Evolutionary conservation across 2,888 invertebrate genomes (phyloP).

Genomic region (Volucella inflata): DNA sequence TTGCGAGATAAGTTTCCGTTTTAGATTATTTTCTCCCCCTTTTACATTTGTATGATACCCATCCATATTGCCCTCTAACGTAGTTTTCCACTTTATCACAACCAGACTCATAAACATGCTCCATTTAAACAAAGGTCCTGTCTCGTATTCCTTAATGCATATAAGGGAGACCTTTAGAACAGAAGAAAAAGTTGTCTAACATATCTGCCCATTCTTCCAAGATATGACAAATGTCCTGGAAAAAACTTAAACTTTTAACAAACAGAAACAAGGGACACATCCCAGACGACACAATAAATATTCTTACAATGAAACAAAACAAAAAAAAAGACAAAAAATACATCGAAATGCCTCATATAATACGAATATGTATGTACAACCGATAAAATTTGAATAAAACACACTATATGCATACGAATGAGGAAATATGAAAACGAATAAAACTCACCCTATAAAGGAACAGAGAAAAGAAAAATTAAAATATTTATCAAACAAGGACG

Average conservation of each 20-base stretch:
- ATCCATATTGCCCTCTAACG: too few relatives aligned
- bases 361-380: too few relatives aligned
- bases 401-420: conserved; percentile 41
- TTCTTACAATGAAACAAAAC: conserved; percentile 25
- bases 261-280: conserved; percentile 6
- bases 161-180: too few relatives aligned
- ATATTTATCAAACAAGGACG: conserved; percentile 56
- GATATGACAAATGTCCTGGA: background rate
- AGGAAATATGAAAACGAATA: conserved; percentile 18
- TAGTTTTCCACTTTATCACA: too few relatives aligned
- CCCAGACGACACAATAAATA: conserved; percentile 15
- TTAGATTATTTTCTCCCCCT: too few relatives aligned
- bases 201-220: too few relatives aligned
- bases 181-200: too few relatives aligned
- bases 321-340: background rate
- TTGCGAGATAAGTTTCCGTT: too few relatives aligned
- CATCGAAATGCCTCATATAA: background rate
- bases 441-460: conserved; percentile 1
- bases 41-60: too few relatives aligned
- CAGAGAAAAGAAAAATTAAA: conserved; percentile 20
- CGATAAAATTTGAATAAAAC: conserved; percentile 6
- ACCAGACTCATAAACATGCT: too few relatives aligned
- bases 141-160: too few relatives aligned
- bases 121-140: too few relatives aligned
- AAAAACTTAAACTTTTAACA: conserved; percentile 1